Base-by-base conservation (phyloP, 2,888 invertebrate species). In the Tiliacea citrago region DNA sequence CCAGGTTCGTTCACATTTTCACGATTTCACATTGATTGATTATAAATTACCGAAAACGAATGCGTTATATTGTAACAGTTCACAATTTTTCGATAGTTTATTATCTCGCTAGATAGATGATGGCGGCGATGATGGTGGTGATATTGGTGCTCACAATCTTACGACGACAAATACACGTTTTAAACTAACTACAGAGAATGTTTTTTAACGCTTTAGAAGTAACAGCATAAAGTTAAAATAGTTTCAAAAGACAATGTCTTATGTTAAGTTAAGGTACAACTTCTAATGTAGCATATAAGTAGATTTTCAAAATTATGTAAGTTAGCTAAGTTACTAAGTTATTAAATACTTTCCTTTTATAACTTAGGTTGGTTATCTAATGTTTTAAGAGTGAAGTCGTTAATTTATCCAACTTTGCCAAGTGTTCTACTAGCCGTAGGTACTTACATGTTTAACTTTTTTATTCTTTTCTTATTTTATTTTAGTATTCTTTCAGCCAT, bases 191-290 rank as follows among this genome's bases (percentile, higher is more conserved):
- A 29, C 29, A 29, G 29, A 29, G 3, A 29, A 29, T n/a, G n/a
- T n/a, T 29, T 29, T 29, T 29, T 29, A 29, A 29, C 29, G 29
- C 29, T 29, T 29, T 2, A 29, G 3, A 29, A 29, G 1, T 29
- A 29, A n/a, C n/a, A n/a, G n/a, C n/a, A n/a, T n/a, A 24, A 83
- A 74, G 49, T 82, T 84, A 16, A 66, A 72, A 84, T 63, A n/a
- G 53, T 72, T 80, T 39, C 12, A 65, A 70, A 66, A 75, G 49
- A 55, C 62, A 77, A 67, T 12, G 18, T 66, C 35, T 55, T 61
- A 53, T 2, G 18, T 39, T 60, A 74, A 53, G 58, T 42, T 65
- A 57, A 49, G 53, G 63, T 65, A 57, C 39, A 45, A 24, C 67
- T 75, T 75, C 60, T 45, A 24, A 74, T 70, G 81, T 58, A 61